Conservation (phyloP, 2,797 vertebrate genomes). For the Pangasius sanitwongsei region DNA sequence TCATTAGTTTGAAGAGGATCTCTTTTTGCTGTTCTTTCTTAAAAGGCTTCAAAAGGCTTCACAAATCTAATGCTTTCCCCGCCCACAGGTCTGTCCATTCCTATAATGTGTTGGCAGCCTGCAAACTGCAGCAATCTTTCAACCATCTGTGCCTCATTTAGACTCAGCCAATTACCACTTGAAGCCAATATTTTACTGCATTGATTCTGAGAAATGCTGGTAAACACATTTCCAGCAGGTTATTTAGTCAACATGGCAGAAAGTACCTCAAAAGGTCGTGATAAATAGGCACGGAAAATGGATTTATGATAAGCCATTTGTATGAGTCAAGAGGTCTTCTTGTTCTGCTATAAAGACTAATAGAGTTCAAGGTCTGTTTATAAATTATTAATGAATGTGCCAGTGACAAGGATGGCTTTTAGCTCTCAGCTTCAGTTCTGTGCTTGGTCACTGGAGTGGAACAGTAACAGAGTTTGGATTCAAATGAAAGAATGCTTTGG, state of each 20-base stretch:
- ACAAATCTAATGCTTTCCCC: not conserved
- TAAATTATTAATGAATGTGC: conserved; percentile 30
- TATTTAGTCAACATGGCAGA: not conserved
- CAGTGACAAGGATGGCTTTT: not conserved
- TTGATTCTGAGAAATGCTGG: not conserved
- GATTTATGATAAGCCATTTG: conserved; percentile 31
- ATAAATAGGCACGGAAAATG: conserved; percentile 25
- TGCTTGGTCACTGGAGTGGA: not conserved
- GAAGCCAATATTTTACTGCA: not conserved
- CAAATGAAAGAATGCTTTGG: not conserved
- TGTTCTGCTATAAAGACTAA: conserved; percentile 20
- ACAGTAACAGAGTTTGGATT: not conserved
- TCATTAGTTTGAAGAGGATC: not conserved
- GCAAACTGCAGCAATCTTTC: not conserved
- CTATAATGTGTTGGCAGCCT: not conserved
- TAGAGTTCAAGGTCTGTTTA: conserved; percentile 17
- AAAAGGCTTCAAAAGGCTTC: not conserved
- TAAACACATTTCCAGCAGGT: not conserved
- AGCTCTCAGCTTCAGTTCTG: not conserved
- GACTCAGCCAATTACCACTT: not conserved
- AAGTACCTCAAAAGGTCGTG: not conserved
- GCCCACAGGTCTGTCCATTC: not conserved
- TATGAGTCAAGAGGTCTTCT: conserved; percentile 31
- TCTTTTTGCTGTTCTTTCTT: not conserved
- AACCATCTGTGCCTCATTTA: not conserved